phyloP scores from a whole-genome alignment of 64 coral and sea anemone species.

The Stichodactyla mertensii region DNA sequence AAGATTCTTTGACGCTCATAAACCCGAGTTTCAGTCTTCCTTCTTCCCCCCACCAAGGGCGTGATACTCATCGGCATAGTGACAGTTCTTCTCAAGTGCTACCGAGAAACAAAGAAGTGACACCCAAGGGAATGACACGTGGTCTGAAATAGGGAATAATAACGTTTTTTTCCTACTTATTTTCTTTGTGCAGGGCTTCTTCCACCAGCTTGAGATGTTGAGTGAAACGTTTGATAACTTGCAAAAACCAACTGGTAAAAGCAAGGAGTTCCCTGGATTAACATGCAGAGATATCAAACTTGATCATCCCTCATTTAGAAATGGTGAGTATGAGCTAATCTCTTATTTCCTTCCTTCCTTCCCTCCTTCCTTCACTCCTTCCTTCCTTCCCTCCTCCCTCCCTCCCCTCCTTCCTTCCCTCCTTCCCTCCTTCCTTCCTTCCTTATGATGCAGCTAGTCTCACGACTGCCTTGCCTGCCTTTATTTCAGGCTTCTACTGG shows the following conservation, averaged over 20 bases:
- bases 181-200: not conserved
- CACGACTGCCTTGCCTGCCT: no score
- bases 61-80: no score
- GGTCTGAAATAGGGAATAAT: no score
- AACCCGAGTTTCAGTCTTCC: no score
- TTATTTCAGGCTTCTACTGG: conserved; percentile 37
- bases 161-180: not conserved
- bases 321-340: conserved; percentile 9
- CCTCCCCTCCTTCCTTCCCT: no score
- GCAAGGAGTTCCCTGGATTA: conserved; percentile 38
- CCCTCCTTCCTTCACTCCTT: not conserved
- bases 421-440: not conserved
- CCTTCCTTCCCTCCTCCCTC: no score
- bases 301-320: conserved; percentile 33
- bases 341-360: not conserved
- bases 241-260: conserved; percentile 25
- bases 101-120: no score
- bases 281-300: conserved; percentile 48
- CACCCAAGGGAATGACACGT: no score
- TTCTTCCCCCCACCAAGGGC: no score
- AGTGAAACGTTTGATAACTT: conserved; percentile 7
- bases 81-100: no score
- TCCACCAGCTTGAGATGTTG: not conserved
- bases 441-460: not conserved
- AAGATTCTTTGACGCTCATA: no score